Conservation (phyloP, 2,797 vertebrate species). For the Ctenopoma multispine region DNA sequence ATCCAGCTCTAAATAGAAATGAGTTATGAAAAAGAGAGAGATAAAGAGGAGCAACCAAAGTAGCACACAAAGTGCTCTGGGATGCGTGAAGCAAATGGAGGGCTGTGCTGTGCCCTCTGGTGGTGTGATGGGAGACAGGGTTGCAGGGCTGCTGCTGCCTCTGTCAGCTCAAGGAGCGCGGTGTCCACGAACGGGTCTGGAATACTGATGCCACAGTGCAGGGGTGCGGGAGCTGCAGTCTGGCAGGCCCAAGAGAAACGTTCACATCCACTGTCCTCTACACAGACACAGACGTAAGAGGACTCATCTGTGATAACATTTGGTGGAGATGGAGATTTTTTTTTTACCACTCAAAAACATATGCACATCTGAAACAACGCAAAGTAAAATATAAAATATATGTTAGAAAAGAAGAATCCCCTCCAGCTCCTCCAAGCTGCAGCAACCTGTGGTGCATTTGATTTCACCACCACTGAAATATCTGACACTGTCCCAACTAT, state of each 20-base stretch:
- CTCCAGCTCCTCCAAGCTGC: slow-evolving; percentile 13
- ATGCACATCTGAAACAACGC: background rate
- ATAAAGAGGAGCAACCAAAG: slow-evolving; percentile 50
- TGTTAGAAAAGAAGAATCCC: background rate
- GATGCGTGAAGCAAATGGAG: slow-evolving; percentile 49
- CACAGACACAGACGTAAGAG: slow-evolving; percentile 20
- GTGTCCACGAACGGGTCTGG: slow-evolving; percentile 79
- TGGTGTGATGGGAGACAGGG: slow-evolving; percentile 48
- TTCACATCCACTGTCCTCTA: slow-evolving; percentile 30
- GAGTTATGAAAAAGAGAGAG: slow-evolving; percentile 14
- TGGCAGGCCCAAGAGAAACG: slow-evolving; percentile 42
- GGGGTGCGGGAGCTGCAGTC: slow-evolving; percentile 79
- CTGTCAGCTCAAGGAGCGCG: slow-evolving; percentile 67
- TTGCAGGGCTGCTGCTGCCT: slow-evolving; percentile 17
- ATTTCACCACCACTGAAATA: background rate
- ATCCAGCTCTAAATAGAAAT: slow-evolving; percentile 49
- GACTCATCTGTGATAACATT: background rate
- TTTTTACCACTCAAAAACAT: background rate
- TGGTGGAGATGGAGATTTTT: background rate
- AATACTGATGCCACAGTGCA: slow-evolving; percentile 85
- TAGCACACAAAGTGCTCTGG: slow-evolving; percentile 64
- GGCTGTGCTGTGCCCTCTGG: slow-evolving; percentile 69
- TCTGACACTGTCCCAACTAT: too few relatives aligned
- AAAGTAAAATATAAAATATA: background rate
- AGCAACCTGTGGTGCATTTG: slow-evolving; percentile 21